These are phyloP conservation scores for Pardosa pseudoannulata DNA, from an alignment of 2,888 invertebrate species.

Conservation along the genomic window DNA sequence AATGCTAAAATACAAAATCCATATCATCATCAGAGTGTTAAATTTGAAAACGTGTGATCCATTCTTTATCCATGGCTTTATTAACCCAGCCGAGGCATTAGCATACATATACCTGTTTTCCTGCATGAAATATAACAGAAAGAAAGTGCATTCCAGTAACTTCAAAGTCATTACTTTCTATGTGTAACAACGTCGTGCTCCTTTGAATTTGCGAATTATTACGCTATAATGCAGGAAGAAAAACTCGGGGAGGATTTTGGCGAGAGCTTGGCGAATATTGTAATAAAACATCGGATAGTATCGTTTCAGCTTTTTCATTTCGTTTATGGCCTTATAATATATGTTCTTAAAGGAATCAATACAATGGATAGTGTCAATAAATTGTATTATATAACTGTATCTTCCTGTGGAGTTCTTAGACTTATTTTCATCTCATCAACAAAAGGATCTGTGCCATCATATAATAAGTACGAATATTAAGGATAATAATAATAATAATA, in stretches of 20 bases:
- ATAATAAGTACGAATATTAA: too few relatives aligned
- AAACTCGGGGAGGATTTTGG: background rate
- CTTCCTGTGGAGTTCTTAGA: too few relatives aligned
- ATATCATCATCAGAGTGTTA: background rate
- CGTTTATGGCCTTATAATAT: too few relatives aligned
- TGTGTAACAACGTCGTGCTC: background rate
- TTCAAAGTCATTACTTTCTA: background rate
- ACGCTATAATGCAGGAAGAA: background rate
- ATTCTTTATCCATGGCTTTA: background rate
- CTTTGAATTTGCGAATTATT: slow-evolving; percentile 1
- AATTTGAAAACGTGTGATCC: background rate
- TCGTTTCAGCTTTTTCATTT: background rate
- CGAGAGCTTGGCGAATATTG: background rate
- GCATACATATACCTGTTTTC: slow-evolving; percentile 3
- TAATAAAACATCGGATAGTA: background rate
- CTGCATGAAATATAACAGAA: background rate
- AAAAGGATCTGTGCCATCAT: too few relatives aligned
- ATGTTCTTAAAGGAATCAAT: background rate
- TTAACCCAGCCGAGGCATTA: background rate
- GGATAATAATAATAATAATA: too few relatives aligned
- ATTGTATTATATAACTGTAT: background rate
- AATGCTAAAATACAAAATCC: too few relatives aligned
- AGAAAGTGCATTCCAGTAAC: background rate
- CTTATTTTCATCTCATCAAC: too few relatives aligned
- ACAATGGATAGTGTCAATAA: background rate